Base-by-base conservation (phyloP, 2,797 vertebrate species). In the Argya squamiceps region DNA sequence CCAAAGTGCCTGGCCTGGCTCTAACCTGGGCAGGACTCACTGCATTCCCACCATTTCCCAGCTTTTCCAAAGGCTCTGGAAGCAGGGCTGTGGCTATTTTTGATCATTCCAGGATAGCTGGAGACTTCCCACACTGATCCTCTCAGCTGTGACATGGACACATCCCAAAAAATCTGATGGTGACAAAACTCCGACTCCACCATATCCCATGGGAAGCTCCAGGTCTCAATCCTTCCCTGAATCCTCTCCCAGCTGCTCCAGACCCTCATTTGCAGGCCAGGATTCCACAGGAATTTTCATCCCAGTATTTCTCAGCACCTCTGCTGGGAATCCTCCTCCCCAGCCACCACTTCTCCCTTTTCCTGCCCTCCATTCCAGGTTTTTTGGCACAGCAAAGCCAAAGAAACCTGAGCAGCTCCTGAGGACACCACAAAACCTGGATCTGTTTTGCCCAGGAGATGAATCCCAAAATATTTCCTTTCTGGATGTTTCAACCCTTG, bases 11-110 rank as follows among this genome's bases (percentile, higher is more conserved):
- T 8, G 29, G 58, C 13, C 13, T 59, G 22, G 7, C 30, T 46
- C 14, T 63, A 32, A 44, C 64, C 34, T 65, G n/a, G n/a, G 15
- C 65, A 22, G 3, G 7, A 23, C 3, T 3, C 1, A 0, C 30
- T n/a, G 26, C 36, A 47, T 71, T 74, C 52, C 60, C 34, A 43
- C 27, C 9, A 26, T 27, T 59, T 34, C 23, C 64, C 73, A 65
- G n/a, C 13, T 34, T 39, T 44, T 43, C 84, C 62, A 58, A 67
- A 63, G 44, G 12, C 56, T 53, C 68, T 86, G 79, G 50, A 36
- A 64, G 27, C 0, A 2, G 20, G 4, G 1, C 11, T 79, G 20
- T n/a, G 16, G 3, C 21, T 62, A 4, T 13, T 82, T 82, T 73
- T 46, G 8, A 23, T 37, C 11, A 19, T 29, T 52, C 37, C 36